These are phyloP conservation scores for Acleris cristana DNA, from an alignment of 2,888 invertebrate species.

Conservation along the genomic window DNA sequence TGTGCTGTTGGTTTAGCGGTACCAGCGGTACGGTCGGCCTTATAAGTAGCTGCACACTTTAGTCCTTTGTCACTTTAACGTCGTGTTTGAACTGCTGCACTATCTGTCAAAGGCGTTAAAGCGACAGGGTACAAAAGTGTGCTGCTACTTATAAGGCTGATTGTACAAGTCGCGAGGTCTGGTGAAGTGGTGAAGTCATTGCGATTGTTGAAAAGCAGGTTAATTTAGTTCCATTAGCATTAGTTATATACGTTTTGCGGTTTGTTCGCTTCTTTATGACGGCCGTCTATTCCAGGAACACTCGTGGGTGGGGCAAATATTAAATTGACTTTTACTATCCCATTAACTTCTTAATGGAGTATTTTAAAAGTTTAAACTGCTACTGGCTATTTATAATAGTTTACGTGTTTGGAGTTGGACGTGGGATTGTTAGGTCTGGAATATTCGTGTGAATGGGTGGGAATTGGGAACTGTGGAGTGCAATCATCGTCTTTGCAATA, in stretches of 20 bases:
- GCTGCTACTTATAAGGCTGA: no score
- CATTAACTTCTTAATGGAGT: conserved; percentile 62
- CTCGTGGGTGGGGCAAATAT: conserved; percentile 67
- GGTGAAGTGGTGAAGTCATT: conserved; percentile 40
- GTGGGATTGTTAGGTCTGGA: conserved; percentile 6
- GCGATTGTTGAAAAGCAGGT: conserved; percentile 56
- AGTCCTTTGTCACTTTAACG: no score
- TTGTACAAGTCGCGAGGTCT: conserved; percentile 21
- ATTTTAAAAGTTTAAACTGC: conserved; percentile 48
- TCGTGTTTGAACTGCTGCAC: no score
- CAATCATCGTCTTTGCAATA: conserved; percentile 6
- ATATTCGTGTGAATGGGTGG: conserved; percentile 15
- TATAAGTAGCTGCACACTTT: no score
- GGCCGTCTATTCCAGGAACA: conserved; percentile 65
- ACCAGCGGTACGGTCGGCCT: no score
- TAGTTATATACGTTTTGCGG: conserved; percentile 61
- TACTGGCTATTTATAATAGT: conserved; percentile 46
- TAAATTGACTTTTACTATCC: conserved; percentile 60
- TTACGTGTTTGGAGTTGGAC: conserved; percentile 32
- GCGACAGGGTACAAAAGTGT: no score
- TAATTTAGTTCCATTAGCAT: conserved; percentile 67
- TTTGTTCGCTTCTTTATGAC: conserved; percentile 68
- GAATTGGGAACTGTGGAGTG: background rate
- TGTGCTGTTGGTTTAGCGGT: conserved; percentile 35
- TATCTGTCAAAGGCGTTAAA: no score